Conservation (phyloP, 2,888 invertebrate genomes). For the Sesamia inferens region DNA sequence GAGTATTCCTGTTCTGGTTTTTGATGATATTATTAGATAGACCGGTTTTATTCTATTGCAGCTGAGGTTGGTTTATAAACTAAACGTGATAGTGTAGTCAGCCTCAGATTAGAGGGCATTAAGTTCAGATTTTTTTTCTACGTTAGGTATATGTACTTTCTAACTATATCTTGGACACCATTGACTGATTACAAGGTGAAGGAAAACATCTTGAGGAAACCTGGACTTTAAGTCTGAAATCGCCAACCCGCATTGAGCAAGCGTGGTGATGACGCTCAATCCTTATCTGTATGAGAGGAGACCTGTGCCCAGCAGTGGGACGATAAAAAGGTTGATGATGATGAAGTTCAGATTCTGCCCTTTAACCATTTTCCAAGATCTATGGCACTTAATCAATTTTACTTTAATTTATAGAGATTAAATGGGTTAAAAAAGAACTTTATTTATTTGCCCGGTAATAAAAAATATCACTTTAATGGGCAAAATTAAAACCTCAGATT, state of each 20-base stretch:
- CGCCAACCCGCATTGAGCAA: too few species aligned
- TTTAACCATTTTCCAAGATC: not conserved
- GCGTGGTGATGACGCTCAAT: too few species aligned
- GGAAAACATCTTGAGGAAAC: too few species aligned
- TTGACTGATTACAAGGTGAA: too few species aligned
- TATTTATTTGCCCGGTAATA: conserved; percentile 14
- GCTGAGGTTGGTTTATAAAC: not conserved
- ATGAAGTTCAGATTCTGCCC: not conserved
- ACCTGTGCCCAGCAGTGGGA: too few species aligned
- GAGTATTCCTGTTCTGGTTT: not conserved
- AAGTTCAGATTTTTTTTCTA: not conserved
- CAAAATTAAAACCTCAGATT: not conserved
- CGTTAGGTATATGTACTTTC: too few species aligned
- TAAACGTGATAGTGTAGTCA: not conserved
- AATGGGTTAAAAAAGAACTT: not conserved
- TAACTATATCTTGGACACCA: too few species aligned
- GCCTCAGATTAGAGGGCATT: not conserved
- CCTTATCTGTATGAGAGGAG: too few species aligned
- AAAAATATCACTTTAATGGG: conserved; percentile 11
- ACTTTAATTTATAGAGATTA: conserved; percentile 17
- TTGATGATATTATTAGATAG: not conserved
- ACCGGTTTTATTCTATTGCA: not conserved
- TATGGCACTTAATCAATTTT: conserved; percentile 2
- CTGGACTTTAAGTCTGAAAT: too few species aligned
- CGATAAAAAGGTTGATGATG: too few species aligned